Percentiles rank a stretch among this genome's conserved stretches.
Conservation (phyloP, 2,888 invertebrate species). For the Tiphia femorata region DNA sequence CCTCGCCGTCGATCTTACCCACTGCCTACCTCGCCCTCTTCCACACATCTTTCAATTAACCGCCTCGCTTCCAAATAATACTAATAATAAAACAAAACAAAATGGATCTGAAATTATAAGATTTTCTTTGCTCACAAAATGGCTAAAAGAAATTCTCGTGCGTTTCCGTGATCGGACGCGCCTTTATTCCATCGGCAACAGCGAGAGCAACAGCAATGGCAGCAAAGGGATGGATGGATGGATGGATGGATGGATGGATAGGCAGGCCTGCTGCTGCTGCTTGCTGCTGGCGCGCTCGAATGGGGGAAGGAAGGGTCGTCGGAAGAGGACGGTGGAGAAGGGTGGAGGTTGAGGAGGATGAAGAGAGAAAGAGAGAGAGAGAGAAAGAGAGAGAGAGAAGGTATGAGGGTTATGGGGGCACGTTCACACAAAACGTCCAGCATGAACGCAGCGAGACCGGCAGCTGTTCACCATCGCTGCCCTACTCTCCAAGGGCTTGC, state of each 20-base stretch:
- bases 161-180: conserved; percentile 33
- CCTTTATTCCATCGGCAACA: conserved; percentile 26
- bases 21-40: too few relatives aligned
- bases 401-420: conserved; percentile 58
- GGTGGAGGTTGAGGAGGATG: conserved; percentile 5
- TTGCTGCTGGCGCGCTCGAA: too few relatives aligned
- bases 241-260: conserved; percentile 18
- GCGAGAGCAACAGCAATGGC: not conserved
- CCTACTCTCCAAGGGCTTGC: conserved; percentile 55
- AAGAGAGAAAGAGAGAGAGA: conserved; percentile 10
- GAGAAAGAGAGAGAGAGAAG: conserved; percentile 20
- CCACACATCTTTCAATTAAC: too few relatives aligned
- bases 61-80: too few relatives aligned
- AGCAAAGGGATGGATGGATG: conserved; percentile 24
- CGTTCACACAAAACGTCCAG: conserved; percentile 56
- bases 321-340: not conserved
- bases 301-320: not conserved
- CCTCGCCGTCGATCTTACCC: too few relatives aligned
- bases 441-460: conserved; percentile 51
- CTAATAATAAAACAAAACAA: too few relatives aligned
- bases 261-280: too few relatives aligned
- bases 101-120: too few relatives aligned
- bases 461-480: conserved; percentile 65
- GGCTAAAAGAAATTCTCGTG: conserved; percentile 6
- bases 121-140: too few relatives aligned